Conservation (phyloP, 2,888 invertebrate genomes). For the Stegophylla sp. region DNA sequence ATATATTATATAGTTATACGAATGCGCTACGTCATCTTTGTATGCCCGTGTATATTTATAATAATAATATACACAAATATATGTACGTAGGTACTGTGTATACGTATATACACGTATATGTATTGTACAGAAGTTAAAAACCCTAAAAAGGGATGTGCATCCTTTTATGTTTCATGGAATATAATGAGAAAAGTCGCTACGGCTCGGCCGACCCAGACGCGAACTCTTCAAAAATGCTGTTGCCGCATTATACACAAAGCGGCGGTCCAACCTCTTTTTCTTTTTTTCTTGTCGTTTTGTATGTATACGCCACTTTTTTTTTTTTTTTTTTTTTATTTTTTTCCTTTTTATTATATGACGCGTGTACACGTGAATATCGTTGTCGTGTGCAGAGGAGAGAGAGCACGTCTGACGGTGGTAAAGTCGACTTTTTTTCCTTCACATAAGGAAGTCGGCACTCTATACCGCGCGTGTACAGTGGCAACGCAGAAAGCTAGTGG, state of each 20-base stretch:
- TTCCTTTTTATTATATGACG: constrained; percentile 23
- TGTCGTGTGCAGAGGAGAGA: constrained; percentile 19
- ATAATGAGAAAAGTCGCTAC: constrained; percentile 56
- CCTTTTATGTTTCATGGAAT: constrained; percentile 33
- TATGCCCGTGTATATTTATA: no score
- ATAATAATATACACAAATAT: neutral
- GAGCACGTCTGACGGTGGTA: constrained; percentile 25
- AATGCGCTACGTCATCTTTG: neutral
- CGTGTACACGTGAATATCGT: constrained; percentile 30
- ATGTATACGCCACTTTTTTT: constrained; percentile 16
- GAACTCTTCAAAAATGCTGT: constrained; percentile 56
- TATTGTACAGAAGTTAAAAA: constrained; percentile 34
- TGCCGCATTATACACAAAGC: constrained; percentile 51
- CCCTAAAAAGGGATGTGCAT: constrained; percentile 30
- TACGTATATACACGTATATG: neutral
- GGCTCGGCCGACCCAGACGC: constrained; percentile 38
- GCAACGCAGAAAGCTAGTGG: constrained; percentile 2
- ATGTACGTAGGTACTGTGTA: neutral
- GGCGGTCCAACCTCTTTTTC: constrained; percentile 11
- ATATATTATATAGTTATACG: neutral
- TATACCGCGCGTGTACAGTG: neutral
- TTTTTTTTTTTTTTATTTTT: constrained; percentile 21
- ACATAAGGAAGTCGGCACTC: constrained; percentile 40
- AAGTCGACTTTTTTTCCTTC: constrained; percentile 25
- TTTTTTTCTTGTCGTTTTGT: constrained; percentile 9